A percentile compares a stretch with the other conserved stretches of the same genome.
phyloP scores from a whole-genome alignment of 2,888 invertebrate genomes.

The Prosopocoilus inquinatus region DNA sequence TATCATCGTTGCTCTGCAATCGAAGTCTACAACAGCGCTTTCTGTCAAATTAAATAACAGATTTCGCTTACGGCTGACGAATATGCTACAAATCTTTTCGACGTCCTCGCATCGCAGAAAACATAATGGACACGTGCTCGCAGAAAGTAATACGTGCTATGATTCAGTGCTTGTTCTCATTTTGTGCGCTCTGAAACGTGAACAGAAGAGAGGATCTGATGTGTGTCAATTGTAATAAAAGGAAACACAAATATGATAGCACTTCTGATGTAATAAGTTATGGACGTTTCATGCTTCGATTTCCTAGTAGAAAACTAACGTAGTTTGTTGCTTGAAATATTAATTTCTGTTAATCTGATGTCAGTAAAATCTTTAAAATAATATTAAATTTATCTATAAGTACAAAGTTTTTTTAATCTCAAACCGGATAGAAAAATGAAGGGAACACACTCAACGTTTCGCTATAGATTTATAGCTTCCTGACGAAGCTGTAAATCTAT shows the following conservation, averaged over 20 bases:
- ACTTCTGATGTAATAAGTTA: no score
- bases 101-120: slow-evolving; percentile 13
- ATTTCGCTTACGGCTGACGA: slow-evolving; percentile 13
- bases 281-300: no score
- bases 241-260: neutral
- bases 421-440: no score
- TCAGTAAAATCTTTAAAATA: no score
- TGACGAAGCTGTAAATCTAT: no score
- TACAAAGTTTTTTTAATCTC: no score
- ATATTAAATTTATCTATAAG: no score
- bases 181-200: neutral
- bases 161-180: neutral
- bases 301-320: no score
- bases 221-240: slow-evolving; percentile 3
- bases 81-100: slow-evolving; percentile 17
- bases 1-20: slow-evolving; percentile 10
- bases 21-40: slow-evolving; percentile 8
- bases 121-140: slow-evolving; percentile 6
- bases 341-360: no score
- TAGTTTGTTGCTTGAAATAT: no score
- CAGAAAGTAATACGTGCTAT: slow-evolving; percentile 7
- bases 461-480: no score
- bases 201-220: neutral
- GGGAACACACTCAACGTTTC: no score
- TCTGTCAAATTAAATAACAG: slow-evolving; percentile 20